Conservation (phyloP, 2,888 invertebrate genomes). For the Tortrix viridana region DNA sequence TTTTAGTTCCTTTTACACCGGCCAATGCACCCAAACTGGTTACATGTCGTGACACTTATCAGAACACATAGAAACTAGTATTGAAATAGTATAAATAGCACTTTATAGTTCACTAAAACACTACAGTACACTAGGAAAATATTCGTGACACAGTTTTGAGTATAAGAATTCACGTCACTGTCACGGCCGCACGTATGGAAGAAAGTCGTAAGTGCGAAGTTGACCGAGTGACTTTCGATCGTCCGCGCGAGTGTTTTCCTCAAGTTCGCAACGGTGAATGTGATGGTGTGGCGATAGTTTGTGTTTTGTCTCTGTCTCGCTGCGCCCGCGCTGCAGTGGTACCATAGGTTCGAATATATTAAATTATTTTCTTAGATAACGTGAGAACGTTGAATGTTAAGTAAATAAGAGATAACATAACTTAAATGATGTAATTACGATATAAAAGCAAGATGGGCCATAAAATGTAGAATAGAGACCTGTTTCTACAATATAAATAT, state of each 20-base stretch:
- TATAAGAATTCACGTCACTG: slow-evolving; percentile 51
- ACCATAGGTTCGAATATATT: slow-evolving; percentile 45
- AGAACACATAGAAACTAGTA: slow-evolving; percentile 35
- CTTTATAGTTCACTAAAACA: slow-evolving; percentile 27
- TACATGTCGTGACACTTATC: slow-evolving; percentile 43
- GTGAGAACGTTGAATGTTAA: no score
- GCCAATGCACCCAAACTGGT: slow-evolving; percentile 47
- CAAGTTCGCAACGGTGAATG: slow-evolving; percentile 63
- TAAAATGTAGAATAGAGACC: no score
- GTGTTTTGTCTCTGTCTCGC: slow-evolving; percentile 52
- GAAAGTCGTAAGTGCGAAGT: slow-evolving; percentile 46
- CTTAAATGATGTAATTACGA: no score
- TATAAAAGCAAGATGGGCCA: no score
- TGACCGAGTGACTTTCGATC: slow-evolving; percentile 49
- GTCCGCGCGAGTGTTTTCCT: slow-evolving; percentile 50
- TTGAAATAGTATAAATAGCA: slow-evolving; percentile 22
- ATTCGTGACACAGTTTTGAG: slow-evolving; percentile 20
- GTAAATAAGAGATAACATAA: no score
- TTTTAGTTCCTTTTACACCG: slow-evolving; percentile 45
- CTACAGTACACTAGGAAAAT: slow-evolving; percentile 27
- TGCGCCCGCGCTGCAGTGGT: slow-evolving; percentile 52
- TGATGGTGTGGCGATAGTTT: slow-evolving; percentile 44
- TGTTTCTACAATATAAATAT: no score
- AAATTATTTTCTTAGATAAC: background rate
- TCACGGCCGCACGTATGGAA: slow-evolving; percentile 49